Conservation (phyloP, 2,113 vertebrate genomes). For the Azemiops feae region DNA sequence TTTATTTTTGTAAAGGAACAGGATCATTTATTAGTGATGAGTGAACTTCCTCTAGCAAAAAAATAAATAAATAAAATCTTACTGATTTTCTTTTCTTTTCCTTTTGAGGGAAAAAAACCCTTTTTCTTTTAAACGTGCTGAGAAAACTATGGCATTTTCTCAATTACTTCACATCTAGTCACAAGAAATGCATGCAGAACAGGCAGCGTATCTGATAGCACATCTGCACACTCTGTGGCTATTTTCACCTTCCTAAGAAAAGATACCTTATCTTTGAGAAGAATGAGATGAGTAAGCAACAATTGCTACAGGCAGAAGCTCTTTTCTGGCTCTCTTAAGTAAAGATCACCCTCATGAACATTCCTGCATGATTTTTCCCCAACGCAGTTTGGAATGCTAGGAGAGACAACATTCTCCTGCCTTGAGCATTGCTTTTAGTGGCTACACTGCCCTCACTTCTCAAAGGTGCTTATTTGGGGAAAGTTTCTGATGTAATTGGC, state of each 20-base stretch:
- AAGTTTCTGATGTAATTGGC: not conserved
- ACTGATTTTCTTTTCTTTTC: not conserved
- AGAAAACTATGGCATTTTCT: not conserved
- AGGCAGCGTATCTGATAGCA: not conserved
- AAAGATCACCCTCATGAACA: not conserved
- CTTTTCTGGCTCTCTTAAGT: not conserved
- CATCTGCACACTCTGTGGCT: not conserved
- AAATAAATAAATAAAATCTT: not conserved
- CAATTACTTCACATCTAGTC: not conserved
- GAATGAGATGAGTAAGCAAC: not conserved
- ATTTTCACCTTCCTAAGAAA: not conserved
- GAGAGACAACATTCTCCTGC: not conserved
- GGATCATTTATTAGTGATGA: constrained; percentile 52
- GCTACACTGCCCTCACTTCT: not conserved
- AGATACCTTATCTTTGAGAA: not conserved
- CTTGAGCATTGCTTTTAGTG: not conserved
- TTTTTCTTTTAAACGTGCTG: not conserved
- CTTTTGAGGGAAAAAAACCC: not conserved
- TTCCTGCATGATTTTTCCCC: not conserved
- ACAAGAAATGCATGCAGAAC: not conserved
- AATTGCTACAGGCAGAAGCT: not conserved
- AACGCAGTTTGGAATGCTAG: not conserved
- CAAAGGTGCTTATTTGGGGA: not conserved
- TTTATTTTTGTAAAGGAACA: constrained; percentile 64
- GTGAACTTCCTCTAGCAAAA: not conserved